Percentiles rank a stretch among this genome's conserved stretches.
These are phyloP conservation scores for Heloderma charlesbogerti DNA, from an alignment of 2,113 vertebrate species.

Conservation along the genomic window DNA sequence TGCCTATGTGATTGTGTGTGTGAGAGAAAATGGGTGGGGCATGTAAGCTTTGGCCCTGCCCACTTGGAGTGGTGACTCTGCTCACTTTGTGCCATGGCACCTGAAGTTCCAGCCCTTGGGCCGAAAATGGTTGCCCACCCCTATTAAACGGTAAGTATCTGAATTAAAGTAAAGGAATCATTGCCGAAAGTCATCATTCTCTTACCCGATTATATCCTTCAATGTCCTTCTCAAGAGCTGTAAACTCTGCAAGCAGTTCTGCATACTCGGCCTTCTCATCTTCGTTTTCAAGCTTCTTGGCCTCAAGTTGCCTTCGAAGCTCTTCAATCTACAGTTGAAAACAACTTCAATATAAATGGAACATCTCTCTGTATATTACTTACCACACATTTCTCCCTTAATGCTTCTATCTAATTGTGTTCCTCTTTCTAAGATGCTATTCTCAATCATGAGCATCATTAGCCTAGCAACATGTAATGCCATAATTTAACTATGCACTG, in stretches of 20 bases:
- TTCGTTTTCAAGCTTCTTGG: background rate
- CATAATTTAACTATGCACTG: background rate
- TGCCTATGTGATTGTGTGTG: no score
- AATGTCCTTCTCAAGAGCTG: background rate
- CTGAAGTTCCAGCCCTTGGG: no score
- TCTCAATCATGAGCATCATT: background rate
- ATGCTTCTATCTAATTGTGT: background rate
- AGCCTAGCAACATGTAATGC: background rate
- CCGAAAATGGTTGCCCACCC: no score
- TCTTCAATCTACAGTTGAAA: conserved; percentile 19
- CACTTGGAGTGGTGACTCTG: no score
- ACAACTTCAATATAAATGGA: background rate
- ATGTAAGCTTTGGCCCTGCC: no score
- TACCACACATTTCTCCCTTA: background rate
- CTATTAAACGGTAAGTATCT: no score
- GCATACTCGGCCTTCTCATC: background rate
- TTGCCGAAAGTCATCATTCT: background rate
- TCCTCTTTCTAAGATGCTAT: background rate
- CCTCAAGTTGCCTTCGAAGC: background rate
- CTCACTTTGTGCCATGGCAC: no score
- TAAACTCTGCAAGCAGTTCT: background rate
- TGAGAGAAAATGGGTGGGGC: no score
- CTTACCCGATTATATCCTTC: background rate
- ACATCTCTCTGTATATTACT: background rate
- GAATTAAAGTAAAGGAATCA: background rate